Base-by-base conservation (phyloP, 2,888 invertebrate genomes). In the Cephus pygmeus region DNA sequence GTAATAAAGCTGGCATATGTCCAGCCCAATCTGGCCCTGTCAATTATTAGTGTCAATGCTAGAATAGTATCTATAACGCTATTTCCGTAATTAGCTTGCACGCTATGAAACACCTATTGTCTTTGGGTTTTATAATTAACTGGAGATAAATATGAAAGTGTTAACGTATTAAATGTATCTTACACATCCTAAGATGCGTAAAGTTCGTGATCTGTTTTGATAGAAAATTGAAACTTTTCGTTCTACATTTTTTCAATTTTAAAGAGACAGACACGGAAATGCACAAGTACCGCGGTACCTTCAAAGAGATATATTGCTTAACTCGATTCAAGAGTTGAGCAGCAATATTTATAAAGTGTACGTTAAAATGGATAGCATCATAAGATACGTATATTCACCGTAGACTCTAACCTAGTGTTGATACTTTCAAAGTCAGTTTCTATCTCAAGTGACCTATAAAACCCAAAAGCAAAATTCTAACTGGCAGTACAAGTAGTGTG, bases 401-500 rank as follows among this genome's bases (percentile, higher is more conserved):
- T 12, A 40, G 12, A 15, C 40, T 4, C 40, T 40, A 40, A 15
- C 15, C 15, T 40, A 40, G 40, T 6, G 15, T 15, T 1, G 15
- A 40, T 40, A 56, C 56, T 56, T 56, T 56, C 6, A 23, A 56
- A 56, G 23, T 56, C 56, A 56, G 56, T 56, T 56, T 1, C 56
- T 56, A 23, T 56, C 56, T 56, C 56, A 1, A 56, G 23, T 31
- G 71, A 75, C 33, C 12, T 86, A 88, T 87, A 88, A 89, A 90
- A 89, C 87, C 88, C 88, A 87, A 89, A 87, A 83, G 83, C 81
- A 85, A 86, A 80, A 85, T 85, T 87, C 86, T 89, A 90, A 88
- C 88, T 91, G 91, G 91, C 91, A 91, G 91, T 90, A 90, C 86
- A 89, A 86, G 85, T 82, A 86, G 84, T 89, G 79, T 79, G 88